These are phyloP conservation scores for Oreochromis niloticus DNA, from an alignment of 2,113 vertebrate species.

Conservation along the genomic window DNA sequence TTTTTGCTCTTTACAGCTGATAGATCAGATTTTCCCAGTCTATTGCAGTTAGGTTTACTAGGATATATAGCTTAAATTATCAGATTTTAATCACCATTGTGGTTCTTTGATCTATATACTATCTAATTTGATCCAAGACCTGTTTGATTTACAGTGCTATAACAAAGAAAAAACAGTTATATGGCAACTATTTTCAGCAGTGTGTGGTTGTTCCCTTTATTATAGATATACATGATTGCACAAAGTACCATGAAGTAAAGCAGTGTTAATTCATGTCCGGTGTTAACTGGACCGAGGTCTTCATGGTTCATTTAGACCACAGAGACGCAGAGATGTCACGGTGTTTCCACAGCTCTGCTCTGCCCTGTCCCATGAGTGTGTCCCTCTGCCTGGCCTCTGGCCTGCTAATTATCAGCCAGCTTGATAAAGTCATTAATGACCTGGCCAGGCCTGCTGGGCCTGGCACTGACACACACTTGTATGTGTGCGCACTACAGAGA, in stretches of 20 bases:
- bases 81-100: not conserved
- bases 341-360: not conserved
- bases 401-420: slow-evolving; percentile 57
- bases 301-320: not conserved
- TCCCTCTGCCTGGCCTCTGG: slow-evolving; percentile 28
- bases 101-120: not conserved
- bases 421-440: slow-evolving; percentile 58
- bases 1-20: not conserved
- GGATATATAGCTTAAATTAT: not conserved
- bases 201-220: not conserved
- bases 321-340: not conserved
- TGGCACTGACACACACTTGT: slow-evolving; percentile 8
- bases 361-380: slow-evolving; percentile 11
- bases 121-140: not conserved
- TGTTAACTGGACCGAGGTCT: not conserved
- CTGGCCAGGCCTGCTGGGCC: slow-evolving; percentile 47
- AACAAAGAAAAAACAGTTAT: not conserved
- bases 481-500: not conserved
- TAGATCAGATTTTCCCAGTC: not conserved
- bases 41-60: not conserved
- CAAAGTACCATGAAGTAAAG: not conserved
- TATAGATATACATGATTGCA: not conserved
- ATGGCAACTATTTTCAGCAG: not conserved
- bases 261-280: not conserved
- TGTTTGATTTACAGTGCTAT: not conserved